Base-by-base conservation (phyloP, 2,888 invertebrate species). In the Lasioglossum oenotherae region DNA sequence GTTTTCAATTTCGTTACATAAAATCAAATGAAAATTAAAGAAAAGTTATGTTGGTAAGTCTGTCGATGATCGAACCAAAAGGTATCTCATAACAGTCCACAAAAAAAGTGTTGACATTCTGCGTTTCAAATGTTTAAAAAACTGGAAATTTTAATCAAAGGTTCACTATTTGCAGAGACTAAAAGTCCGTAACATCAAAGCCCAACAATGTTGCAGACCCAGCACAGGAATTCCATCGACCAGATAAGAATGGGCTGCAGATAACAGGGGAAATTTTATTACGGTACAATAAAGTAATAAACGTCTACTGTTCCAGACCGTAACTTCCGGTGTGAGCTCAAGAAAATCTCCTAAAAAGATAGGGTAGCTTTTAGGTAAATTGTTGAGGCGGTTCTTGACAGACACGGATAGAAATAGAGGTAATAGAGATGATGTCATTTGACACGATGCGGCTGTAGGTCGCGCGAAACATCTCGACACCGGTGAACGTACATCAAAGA, bases 401-500 rank as follows among this genome's bases (percentile, higher is more conserved):
- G n/a, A 41, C n/a, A 41, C 27, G 14, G 72, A 44, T 67, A 67
- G 49, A 44, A 83, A 83, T 53, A 75, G 41, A 64, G 53, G 57
- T 73, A 82, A 78, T 46, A 57, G 82, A 46, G 77, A 82, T 74
- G 81, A 84, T 74, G 77, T 78, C 77, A 84, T 74, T 73, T 75
- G 41, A 75, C 64, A 64, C 72, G 77, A 49, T 38, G 49, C 64
- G 46, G 77, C 72, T 73, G 14, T 23, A 38, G 75, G 31, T 44
- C 64, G 72, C 60, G 49, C 23, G 76, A 64, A 81, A 72, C 80
- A 77, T 77, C 84, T 64, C 67, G 53, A 75, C 84, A 35, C 10
- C 53, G 73, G 67, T 60, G 67, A 64, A 74, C 75, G 81, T 80
- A 41, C 80, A 77, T 53, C 79, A 67, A 78, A 82, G 88, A 88